Base-by-base conservation (phyloP, 2,113 vertebrate genomes). In the Triplophysa tibetana region DNA sequence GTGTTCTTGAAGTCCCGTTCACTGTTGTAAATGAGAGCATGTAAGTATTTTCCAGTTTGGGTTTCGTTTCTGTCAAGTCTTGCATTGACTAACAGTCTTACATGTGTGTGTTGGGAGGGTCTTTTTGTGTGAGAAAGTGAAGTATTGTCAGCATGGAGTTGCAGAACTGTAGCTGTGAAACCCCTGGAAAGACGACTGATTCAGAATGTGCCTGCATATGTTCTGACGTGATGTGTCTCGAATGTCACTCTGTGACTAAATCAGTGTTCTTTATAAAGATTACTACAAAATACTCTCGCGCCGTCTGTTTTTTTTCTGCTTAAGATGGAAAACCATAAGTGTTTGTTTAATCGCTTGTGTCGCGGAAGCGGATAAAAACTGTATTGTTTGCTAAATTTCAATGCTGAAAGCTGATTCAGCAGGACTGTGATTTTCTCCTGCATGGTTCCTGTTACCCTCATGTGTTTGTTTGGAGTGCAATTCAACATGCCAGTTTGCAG, bases 121-220 rank as follows among this genome's bases (percentile, higher is more conserved):
- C 50, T 58, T 76, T 82, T 72, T 80, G 67, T 82, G 50, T 68
- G 58, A 4, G 64, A 78, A 41, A 64, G 84, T 63, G 72, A 84
- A 52, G 70, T 83, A 50, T 86, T 80, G 82, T 87, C 82, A 86
- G 90, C 90, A 90, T 91, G 90, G 76, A 50, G 88, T 85, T 83
- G 66, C 84, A 87, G 81, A 85, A 66, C 82, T 88, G 81, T 86
- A 84, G 78, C 81, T 82, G 83, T 87, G 74, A 77, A 75, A 84
- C 38, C 73, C 64, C 75, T 61, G 19, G 79, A 78, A 17, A 77
- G 74, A 78, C 67, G 24, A 24, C 70, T 26, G 69, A 81, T 43
- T 83, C 81, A 78, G 81, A 79, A 73, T 81, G 82, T 81, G 78
- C 65, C 79, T 81, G 82, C 81, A 72, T 64, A 75, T 56, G 75